Evolutionary conservation across 37 sponge, comb jelly and placozoan species (phyloP).

Genomic region (Halisarca cf. caerulea): DNA sequence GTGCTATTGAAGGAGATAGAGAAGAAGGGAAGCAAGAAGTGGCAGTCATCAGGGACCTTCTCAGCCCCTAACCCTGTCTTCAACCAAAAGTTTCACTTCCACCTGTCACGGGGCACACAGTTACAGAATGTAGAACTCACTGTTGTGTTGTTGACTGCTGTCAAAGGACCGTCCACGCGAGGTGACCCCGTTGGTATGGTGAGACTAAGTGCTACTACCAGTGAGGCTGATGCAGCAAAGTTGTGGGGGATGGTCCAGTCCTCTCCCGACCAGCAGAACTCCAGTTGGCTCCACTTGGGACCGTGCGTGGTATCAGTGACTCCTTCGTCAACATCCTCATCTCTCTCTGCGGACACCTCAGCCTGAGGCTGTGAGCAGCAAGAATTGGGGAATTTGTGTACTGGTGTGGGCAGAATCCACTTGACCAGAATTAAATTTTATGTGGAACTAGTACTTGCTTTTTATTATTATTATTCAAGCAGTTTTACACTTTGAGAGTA

Average conservation of each 20-base stretch:
- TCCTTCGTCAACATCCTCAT: too few relatives aligned
- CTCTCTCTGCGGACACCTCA: too few relatives aligned
- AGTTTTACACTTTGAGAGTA: too few relatives aligned
- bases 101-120: not conserved
- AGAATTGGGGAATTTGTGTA: too few relatives aligned
- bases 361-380: too few relatives aligned
- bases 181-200: slow-evolving; percentile 21
- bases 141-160: not conserved
- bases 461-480: too few relatives aligned
- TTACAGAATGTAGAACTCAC: not conserved
- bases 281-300: not conserved
- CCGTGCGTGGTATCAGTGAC: too few relatives aligned
- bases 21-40: slow-evolving; percentile 11
- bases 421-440: too few relatives aligned
- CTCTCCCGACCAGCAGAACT: not conserved
- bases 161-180: not conserved
- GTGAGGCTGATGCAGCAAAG: not conserved
- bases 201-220: not conserved
- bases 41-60: slow-evolving; percentile 2
- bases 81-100: slow-evolving; percentile 19
- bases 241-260: not conserved
- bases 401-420: too few relatives aligned
- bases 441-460: too few relatives aligned
- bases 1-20: not conserved
- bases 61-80: slow-evolving; percentile 15